Conservation (phyloP, 92 coral and sea anemone species). For the Pocillopora grandis region DNA sequence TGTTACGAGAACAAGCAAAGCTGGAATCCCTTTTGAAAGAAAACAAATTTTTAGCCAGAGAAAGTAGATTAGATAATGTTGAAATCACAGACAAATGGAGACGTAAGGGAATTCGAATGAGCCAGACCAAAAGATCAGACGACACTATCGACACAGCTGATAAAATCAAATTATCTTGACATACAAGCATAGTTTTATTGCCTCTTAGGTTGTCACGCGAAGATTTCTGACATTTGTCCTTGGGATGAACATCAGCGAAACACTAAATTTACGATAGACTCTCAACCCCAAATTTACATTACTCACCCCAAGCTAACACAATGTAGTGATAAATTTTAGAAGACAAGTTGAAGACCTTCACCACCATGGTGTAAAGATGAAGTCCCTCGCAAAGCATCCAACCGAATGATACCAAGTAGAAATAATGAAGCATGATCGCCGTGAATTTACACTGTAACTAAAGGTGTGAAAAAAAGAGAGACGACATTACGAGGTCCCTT, state of each 20-base stretch:
- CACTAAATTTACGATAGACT: background rate
- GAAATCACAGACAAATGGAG: too few relatives aligned
- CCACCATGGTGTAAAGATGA: constrained; percentile 90
- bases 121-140: too few relatives aligned
- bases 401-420: constrained; percentile 87
- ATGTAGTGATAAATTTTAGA: constrained; percentile 78
- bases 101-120: too few relatives aligned
- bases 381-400: constrained; percentile 95
- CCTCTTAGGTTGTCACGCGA: too few relatives aligned
- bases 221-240: too few relatives aligned
- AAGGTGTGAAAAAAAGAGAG: background rate
- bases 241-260: too few relatives aligned
- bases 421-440: constrained; percentile 84
- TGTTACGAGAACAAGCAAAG: constrained; percentile 62
- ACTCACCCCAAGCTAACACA: constrained; percentile 85
- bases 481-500: background rate
- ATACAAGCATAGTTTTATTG: too few relatives aligned
- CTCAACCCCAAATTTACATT: background rate
- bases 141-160: background rate
- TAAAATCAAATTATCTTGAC: too few relatives aligned
- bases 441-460: constrained; percentile 76
- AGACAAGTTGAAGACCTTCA: constrained; percentile 86
- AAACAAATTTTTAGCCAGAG: background rate
- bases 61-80: too few relatives aligned
- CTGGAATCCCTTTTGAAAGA: constrained; percentile 61